Evolutionary conservation across 2,797 vertebrate genomes (phyloP).

Genomic region (Iguana delicatissima): DNA sequence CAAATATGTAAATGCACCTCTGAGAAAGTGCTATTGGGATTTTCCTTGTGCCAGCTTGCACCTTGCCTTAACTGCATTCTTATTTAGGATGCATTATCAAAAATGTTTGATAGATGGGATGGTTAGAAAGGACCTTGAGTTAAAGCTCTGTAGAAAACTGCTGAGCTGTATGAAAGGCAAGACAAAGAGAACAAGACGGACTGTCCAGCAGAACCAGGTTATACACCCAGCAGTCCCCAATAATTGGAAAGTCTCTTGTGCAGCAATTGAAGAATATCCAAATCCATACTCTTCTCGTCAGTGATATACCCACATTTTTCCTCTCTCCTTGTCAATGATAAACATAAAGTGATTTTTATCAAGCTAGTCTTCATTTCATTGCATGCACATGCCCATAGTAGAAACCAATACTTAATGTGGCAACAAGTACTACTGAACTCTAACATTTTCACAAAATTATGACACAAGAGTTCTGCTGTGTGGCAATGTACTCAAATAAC

Average conservation of each 20-base stretch:
- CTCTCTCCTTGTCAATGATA: background rate
- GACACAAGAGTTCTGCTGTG: background rate
- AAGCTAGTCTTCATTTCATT: background rate
- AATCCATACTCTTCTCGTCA: conserved; percentile 5
- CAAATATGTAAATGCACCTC: conserved; percentile 15
- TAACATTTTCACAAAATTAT: background rate
- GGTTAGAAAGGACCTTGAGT: conserved; percentile 2
- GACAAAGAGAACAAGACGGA: conserved; percentile 20
- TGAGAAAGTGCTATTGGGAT: conserved; percentile 29
- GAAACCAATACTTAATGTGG: background rate
- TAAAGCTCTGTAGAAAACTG: conserved; percentile 32
- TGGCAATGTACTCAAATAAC: background rate
- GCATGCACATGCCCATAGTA: background rate
- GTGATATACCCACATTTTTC: background rate
- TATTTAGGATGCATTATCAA: background rate
- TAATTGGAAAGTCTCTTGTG: conserved; percentile 50
- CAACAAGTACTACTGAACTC: background rate
- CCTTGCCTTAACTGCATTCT: conserved; percentile 36
- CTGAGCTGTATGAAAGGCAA: conserved; percentile 41
- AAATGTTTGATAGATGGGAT: conserved; percentile 11
- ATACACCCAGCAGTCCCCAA: background rate
- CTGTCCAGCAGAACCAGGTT: background rate
- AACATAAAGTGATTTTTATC: background rate
- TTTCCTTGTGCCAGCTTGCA: conserved; percentile 3
- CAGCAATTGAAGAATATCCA: conserved; percentile 38